Conservation (phyloP, 2,888 invertebrate species). For the Trichogramma evanescens region DNA sequence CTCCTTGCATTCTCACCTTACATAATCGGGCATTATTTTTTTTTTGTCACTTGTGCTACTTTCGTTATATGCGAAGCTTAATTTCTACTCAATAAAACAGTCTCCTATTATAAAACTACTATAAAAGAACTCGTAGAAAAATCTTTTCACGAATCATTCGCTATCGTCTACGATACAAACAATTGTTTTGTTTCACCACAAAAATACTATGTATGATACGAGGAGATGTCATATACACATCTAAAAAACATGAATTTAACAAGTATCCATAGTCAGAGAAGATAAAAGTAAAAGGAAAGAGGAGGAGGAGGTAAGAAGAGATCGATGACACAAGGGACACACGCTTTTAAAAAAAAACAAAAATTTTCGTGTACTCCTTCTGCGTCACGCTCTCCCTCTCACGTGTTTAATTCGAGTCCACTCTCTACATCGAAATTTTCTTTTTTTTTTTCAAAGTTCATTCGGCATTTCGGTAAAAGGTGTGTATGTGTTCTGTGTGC, state of each 20-base stretch:
- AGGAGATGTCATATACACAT: not conserved
- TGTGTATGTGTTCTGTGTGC: too few species aligned
- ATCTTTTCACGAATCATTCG: constrained; percentile 13
- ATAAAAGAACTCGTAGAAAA: constrained; percentile 16
- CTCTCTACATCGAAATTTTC: not conserved
- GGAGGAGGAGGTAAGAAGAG: not conserved
- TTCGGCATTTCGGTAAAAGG: too few species aligned
- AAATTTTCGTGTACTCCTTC: constrained; percentile 1
- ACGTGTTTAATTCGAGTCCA: constrained; percentile 3
- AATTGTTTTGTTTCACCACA: constrained; percentile 1
- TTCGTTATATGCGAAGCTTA: constrained; percentile 14
- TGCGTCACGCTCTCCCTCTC: not conserved
- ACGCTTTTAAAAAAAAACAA: too few species aligned
- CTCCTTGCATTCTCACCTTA: not conserved
- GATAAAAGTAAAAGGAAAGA: not conserved
- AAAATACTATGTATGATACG: constrained; percentile 6
- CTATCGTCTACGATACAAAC: constrained; percentile 4
- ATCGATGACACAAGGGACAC: not conserved
- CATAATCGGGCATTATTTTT: constrained; percentile 4
- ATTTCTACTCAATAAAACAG: constrained; percentile 10
- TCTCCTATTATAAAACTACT: constrained; percentile 10
- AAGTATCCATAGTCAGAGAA: too few species aligned
- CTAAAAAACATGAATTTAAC: too few species aligned
- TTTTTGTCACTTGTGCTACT: constrained; percentile 10
- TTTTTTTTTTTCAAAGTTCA: too few species aligned